Evolutionary conservation across 2,797 vertebrate species (phyloP).

Genomic region (Prionace glauca): DNA sequence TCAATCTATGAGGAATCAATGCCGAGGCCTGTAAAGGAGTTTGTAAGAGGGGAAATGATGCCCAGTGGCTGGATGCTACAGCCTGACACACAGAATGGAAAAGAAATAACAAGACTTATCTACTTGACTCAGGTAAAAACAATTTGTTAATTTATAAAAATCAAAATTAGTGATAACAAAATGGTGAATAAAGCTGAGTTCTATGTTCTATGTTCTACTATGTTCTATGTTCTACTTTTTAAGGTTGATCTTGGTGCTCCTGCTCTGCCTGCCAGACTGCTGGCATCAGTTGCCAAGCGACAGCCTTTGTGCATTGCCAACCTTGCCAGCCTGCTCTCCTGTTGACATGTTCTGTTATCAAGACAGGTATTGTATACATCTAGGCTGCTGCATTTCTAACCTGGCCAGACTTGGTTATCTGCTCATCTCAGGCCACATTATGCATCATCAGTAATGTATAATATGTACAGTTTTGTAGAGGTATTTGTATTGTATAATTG

Average conservation of each 20-base stretch:
- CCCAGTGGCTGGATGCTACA: slow-evolving; percentile 92
- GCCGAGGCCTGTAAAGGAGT: slow-evolving; percentile 73
- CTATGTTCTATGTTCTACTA: too few species aligned
- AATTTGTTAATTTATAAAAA: not conserved
- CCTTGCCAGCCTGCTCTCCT: slow-evolving; percentile 68
- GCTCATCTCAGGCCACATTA: not conserved
- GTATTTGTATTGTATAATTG: not conserved
- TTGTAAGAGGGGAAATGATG: slow-evolving; percentile 83
- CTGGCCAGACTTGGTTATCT: not conserved
- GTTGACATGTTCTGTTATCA: slow-evolving; percentile 46
- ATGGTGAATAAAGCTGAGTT: not conserved
- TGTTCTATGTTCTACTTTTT: slow-evolving; percentile 9
- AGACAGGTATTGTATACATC: not conserved
- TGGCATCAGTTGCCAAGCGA: slow-evolving; percentile 63
- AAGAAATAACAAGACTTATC: slow-evolving; percentile 72
- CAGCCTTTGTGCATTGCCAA: slow-evolving; percentile 79
- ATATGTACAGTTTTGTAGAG: not conserved
- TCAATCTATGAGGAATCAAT: slow-evolving; percentile 85
- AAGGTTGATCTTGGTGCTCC: slow-evolving; percentile 87
- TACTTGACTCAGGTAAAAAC: slow-evolving; percentile 80
- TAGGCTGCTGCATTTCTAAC: not conserved
- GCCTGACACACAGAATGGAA: slow-evolving; percentile 62
- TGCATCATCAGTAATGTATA: not conserved
- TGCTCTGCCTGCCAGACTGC: slow-evolving; percentile 66
- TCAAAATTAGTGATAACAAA: not conserved